phyloP scores from a whole-genome alignment of 2,113 vertebrate species.

The Oncorhynchus nerka region DNA sequence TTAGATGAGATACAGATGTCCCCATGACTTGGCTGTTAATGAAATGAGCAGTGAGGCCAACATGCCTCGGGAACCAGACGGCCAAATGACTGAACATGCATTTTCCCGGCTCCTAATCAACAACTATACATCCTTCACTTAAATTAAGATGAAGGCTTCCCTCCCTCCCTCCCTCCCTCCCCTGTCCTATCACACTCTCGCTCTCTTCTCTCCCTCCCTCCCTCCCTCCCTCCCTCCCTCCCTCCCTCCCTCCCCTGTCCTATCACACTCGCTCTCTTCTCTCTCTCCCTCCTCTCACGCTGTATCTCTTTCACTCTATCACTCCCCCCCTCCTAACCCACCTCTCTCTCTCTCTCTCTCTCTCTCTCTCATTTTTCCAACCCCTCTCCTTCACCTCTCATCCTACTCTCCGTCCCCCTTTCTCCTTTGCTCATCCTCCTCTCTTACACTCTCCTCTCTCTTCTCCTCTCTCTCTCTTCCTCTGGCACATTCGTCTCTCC shows the following conservation, averaged over 20 bases:
- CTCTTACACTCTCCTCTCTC: background rate
- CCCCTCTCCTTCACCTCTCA: background rate
- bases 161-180: conserved; percentile 27
- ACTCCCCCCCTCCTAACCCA: background rate
- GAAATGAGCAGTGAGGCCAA: conserved; percentile 57
- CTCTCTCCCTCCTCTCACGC: conserved; percentile 6
- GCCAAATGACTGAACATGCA: conserved; percentile 60
- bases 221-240: too few relatives aligned
- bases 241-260: too few relatives aligned
- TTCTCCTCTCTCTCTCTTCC: conserved; percentile 1
- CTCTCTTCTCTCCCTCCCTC: background rate
- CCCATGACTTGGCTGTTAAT: conserved; percentile 54
- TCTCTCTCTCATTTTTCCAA: background rate
- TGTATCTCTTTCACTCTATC: background rate
- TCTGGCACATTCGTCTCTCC: background rate
- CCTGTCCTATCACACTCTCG: conserved; percentile 8
- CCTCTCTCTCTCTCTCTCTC: conserved; percentile 10
- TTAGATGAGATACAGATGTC: conserved; percentile 36
- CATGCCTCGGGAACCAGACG: conserved; percentile 59
- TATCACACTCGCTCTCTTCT: conserved; percentile 11
- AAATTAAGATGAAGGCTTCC: conserved; percentile 61
- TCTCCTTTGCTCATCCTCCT: background rate
- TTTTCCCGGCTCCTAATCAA: conserved; percentile 61
- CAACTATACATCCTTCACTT: conserved; percentile 59
- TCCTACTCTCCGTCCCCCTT: conserved; percentile 21